Conservation (phyloP, 53 echinoderm and acorn worm genomes). For the Paelopatides confundens region DNA sequence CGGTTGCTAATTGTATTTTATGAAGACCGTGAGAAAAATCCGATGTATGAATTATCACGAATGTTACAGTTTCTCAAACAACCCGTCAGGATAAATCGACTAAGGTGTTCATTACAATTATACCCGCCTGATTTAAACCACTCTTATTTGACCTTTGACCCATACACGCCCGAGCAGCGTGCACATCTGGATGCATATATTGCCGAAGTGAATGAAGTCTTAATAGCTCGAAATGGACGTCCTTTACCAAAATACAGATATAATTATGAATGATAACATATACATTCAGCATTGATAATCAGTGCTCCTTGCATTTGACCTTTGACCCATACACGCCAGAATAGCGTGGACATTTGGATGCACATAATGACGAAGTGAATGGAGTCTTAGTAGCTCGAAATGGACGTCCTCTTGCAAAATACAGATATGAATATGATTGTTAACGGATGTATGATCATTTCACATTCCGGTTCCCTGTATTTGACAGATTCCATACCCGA, state of each 20-base stretch:
- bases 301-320: too few species aligned
- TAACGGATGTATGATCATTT: too few species aligned
- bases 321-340: neutral
- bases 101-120: conserved; percentile 15
- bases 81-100: neutral
- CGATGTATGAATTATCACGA: conserved; percentile 9
- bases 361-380: conserved; percentile 9
- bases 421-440: conserved; percentile 20
- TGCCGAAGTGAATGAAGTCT: conserved; percentile 29
- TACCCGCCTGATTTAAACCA: conserved; percentile 37
- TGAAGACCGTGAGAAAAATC: conserved; percentile 36
- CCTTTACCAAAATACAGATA: conserved; percentile 33
- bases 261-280: conserved; percentile 1
- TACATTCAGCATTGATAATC: too few species aligned
- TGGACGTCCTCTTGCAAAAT: conserved; percentile 30
- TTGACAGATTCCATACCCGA: too few species aligned
- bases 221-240: conserved; percentile 19
- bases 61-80: conserved; percentile 32
- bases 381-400: conserved; percentile 20
- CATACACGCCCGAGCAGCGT: conserved; percentile 19
- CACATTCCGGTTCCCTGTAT: too few species aligned
- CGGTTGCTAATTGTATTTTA: conserved; percentile 29
- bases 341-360: too few species aligned
- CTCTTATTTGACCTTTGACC: conserved; percentile 36
- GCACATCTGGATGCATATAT: conserved; percentile 35